These are phyloP conservation scores for Rhabdornis inornatus DNA, from an alignment of 2,113 vertebrate genomes.

Conservation along the genomic window DNA sequence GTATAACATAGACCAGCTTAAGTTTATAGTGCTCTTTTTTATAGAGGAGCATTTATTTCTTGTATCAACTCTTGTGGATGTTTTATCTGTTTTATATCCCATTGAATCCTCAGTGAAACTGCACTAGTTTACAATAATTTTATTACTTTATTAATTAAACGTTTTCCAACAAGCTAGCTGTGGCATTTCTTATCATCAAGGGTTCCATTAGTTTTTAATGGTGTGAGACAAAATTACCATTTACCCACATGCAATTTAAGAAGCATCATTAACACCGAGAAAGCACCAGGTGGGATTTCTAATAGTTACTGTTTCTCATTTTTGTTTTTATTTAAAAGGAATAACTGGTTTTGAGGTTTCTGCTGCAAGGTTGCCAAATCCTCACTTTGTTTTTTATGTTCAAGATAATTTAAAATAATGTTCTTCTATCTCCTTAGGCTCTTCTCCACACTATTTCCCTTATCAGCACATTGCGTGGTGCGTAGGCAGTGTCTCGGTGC, in stretches of 20 bases:
- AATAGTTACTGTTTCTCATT: conserved; percentile 84
- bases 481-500: conserved; percentile 23
- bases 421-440: conserved; percentile 66
- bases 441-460: conserved; percentile 34
- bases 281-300: conserved; percentile 87
- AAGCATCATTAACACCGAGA: conserved; percentile 83
- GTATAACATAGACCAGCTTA: conserved; percentile 16
- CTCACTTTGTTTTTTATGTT: conserved; percentile 65
- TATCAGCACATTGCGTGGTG: background rate
- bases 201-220: conserved; percentile 90
- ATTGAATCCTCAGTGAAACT: conserved; percentile 82
- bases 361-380: conserved; percentile 66
- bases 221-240: conserved; percentile 86
- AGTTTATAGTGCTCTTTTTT: conserved; percentile 67
- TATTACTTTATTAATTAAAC: conserved; percentile 90
- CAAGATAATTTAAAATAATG: conserved; percentile 73
- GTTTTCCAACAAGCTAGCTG: conserved; percentile 87
- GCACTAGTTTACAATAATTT: conserved; percentile 88
- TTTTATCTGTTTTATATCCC: conserved; percentile 83
- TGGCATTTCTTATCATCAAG: conserved; percentile 87
- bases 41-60: conserved; percentile 75
- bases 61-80: conserved; percentile 72
- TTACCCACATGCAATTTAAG: conserved; percentile 86
- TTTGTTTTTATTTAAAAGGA: conserved; percentile 85
- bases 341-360: conserved; percentile 71